Percentiles rank a stretch among this genome's conserved stretches.
Conservation (phyloP, 2,888 invertebrate species). For the Scrobipalpa costella region DNA sequence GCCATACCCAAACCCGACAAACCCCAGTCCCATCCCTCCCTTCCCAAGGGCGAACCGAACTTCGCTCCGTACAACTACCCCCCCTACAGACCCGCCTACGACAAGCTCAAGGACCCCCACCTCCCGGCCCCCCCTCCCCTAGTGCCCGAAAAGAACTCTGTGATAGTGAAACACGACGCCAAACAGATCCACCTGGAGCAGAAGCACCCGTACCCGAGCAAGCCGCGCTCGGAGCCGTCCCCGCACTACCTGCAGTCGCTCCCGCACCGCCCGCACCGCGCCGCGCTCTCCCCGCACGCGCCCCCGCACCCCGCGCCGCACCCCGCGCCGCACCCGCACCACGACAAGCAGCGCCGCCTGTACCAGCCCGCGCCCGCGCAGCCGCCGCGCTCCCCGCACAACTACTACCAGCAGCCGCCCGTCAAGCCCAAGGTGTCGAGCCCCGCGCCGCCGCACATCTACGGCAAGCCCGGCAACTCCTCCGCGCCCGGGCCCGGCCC, state of each 20-base stretch:
- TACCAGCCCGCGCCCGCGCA: conserved; percentile 64
- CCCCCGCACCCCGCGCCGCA: conserved; percentile 75
- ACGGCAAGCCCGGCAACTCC: conserved; percentile 82
- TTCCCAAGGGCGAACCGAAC: conserved; percentile 85
- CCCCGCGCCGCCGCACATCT: conserved; percentile 88
- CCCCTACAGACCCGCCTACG: conserved; percentile 79
- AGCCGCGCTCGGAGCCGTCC: conserved; percentile 78
- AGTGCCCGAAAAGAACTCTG: conserved; percentile 87
- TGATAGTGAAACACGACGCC: conserved; percentile 89
- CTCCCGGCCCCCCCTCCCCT: conserved; percentile 85
- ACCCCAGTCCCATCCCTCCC: conserved; percentile 54
- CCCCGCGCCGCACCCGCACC: conserved; percentile 61
- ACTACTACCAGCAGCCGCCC: conserved; percentile 74
- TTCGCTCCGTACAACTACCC: conserved; percentile 85
- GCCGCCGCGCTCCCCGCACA: conserved; percentile 70
- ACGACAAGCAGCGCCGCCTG: conserved; percentile 56
- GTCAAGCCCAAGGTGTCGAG: conserved; percentile 87
- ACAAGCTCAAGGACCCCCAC: conserved; percentile 83
- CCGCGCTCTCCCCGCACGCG: conserved; percentile 78
- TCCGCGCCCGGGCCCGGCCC: conserved; percentile 62
- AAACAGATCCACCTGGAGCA: conserved; percentile 83
- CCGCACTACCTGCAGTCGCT: conserved; percentile 79
- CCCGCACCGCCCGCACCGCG: conserved; percentile 71
- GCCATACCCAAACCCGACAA: conserved; percentile 64
- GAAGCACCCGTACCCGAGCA: conserved; percentile 81